Percentiles rank a stretch among this genome's conserved stretches.
Conservation (phyloP, 53 echinoderm and acorn worm genomes). For the Antedon mediterranea region DNA sequence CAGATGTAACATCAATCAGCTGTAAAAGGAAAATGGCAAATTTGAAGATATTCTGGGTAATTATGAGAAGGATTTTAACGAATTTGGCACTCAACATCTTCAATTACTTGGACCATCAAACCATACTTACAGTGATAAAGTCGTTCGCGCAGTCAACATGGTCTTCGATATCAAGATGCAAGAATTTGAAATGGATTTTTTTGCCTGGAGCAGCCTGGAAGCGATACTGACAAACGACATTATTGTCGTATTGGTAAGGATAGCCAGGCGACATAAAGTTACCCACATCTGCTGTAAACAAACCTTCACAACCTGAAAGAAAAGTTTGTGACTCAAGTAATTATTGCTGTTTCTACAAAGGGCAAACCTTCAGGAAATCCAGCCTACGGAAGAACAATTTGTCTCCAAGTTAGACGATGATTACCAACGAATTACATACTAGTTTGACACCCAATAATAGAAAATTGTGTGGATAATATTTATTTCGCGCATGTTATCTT, state of each 20-base stretch:
- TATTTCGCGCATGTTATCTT: too few species aligned
- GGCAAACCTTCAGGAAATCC: too few species aligned
- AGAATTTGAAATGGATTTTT: slow-evolving; percentile 27
- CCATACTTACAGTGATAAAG: slow-evolving; percentile 26
- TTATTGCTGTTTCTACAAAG: too few species aligned
- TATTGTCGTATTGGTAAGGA: slow-evolving; percentile 31
- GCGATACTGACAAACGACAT: slow-evolving; percentile 26
- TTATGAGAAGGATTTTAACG: too few species aligned
- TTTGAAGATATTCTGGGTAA: too few species aligned
- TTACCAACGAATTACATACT: too few species aligned
- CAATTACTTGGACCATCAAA: not conserved
- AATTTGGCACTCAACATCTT: too few species aligned
- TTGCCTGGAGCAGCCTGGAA: slow-evolving; percentile 23
- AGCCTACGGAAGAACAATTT: too few species aligned
- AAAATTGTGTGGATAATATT: too few species aligned
- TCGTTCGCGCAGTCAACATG: slow-evolving; percentile 37
- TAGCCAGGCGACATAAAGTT: slow-evolving; percentile 28
- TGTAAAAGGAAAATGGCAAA: slow-evolving; percentile 3
- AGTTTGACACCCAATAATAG: too few species aligned
- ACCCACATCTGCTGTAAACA: slow-evolving; percentile 14
- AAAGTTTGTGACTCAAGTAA: not conserved
- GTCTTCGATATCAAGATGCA: slow-evolving; percentile 22
- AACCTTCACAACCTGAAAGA: slow-evolving; percentile 36
- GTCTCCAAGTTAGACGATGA: too few species aligned
- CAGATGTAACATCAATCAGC: slow-evolving; percentile 32